Conservation (phyloP, 2,113 vertebrate genomes). For the Crotalus helleri region DNA sequence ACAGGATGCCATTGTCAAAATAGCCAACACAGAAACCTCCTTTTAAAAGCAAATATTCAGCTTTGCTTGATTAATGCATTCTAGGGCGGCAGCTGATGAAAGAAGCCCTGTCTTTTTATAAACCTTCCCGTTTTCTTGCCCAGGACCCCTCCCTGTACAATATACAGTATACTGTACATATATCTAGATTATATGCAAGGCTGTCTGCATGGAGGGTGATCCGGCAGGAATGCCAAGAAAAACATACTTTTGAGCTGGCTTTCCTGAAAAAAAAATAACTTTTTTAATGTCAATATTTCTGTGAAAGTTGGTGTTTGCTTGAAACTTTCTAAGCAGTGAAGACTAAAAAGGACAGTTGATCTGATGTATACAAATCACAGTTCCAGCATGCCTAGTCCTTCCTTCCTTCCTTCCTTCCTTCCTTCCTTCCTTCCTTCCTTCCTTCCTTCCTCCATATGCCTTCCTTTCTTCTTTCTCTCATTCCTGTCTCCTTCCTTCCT, state of each 20-base stretch:
- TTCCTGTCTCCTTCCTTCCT: too few species aligned
- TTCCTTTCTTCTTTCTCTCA: too few species aligned
- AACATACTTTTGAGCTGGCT: neutral
- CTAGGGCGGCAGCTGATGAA: neutral
- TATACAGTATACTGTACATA: neutral
- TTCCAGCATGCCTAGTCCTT: neutral
- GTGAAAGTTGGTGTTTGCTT: neutral
- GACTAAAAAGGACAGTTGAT: neutral
- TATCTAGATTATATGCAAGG: neutral
- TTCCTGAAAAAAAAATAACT: neutral
- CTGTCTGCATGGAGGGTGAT: neutral
- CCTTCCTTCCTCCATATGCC: too few species aligned
- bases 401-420: too few species aligned
- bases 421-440: neutral
- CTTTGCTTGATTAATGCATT: neutral
- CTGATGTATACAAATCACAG: neutral
- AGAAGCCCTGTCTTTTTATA: neutral
- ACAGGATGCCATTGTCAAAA: neutral
- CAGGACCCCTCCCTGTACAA: neutral
- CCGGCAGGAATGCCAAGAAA: neutral
- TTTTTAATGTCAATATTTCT: neutral
- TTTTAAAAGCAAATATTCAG: neutral
- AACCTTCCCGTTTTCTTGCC: neutral
- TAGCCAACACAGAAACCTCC: constrained; percentile 11
- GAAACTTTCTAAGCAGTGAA: neutral